phyloP scores from a whole-genome alignment of 2,888 invertebrate genomes.

The Agelastica alni region DNA sequence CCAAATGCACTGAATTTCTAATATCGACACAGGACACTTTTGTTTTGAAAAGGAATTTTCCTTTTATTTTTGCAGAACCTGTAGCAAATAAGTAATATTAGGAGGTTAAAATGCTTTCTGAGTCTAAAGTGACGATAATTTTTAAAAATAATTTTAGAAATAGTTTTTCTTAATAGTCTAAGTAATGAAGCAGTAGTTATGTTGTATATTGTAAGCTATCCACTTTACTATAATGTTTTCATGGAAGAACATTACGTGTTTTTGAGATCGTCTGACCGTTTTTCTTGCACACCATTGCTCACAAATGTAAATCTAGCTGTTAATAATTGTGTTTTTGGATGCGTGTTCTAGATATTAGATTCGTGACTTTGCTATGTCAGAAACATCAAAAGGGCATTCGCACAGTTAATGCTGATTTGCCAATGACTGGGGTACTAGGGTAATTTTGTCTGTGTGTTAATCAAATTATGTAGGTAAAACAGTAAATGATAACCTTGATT shows the following conservation, averaged over 20 bases:
- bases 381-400: neutral
- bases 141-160: too few species aligned
- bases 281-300: slow-evolving; percentile 4
- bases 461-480: neutral
- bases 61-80: too few species aligned
- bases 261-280: slow-evolving; percentile 1
- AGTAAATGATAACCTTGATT: neutral
- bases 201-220: neutral
- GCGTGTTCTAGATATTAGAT: slow-evolving; percentile 21
- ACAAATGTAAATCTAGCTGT: slow-evolving; percentile 10
- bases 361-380: slow-evolving; percentile 14
- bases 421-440: neutral
- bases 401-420: neutral
- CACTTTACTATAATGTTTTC: slow-evolving; percentile 8
- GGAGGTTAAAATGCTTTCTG: too few species aligned
- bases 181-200: too few species aligned
- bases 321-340: slow-evolving; percentile 19
- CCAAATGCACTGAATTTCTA: too few species aligned
- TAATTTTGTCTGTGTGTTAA: neutral
- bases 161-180: too few species aligned
- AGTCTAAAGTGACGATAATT: too few species aligned
- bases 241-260: slow-evolving; percentile 17
- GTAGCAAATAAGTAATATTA: too few species aligned
- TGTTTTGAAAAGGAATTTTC: too few species aligned
- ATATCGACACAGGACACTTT: too few species aligned